Base-by-base conservation (phyloP, 2,113 vertebrate species). In the Channa argus region DNA sequence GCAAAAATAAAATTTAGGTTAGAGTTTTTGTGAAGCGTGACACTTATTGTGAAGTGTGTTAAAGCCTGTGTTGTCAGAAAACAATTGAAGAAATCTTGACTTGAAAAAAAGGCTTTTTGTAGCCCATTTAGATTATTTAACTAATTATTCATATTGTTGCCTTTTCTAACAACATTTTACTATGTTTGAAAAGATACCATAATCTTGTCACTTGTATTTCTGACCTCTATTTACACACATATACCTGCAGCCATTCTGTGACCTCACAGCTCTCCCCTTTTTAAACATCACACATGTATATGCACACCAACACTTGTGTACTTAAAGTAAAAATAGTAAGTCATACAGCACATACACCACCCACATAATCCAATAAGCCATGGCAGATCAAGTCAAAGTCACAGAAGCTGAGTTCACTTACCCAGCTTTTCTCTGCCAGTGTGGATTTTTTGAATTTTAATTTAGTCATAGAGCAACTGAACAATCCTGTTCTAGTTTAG, bases 321-420 rank as follows among this genome's bases (percentile, higher is more conserved):
- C 49, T 71, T 53, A 5, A 33, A 44, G 49, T 53, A 62, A 66
- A 60, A 74, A 85, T 70, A 82, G 61, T 55, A 77, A 56, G 63
- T 58, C 68, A 49, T 36, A 37, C 46, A 52, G 66, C 63, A 50
- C 50, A 66, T 61, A 44, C 56, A 58, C 33, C 13, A 15, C 38
- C 47, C 9, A 63, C 47, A 59, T 87, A 86, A 90, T 88, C 85
- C 83, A 80, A 82, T 80, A 82, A 86, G 8, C 70, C 51, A 15
- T 34, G 55, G 65, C 54, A 82, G 83, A 74, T 85, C 67, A 68
- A 41, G 68, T 33, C 62, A 47, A 52, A 61, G 47, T 71, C 51
- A 52, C 44, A 33, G 53, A 63, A 54, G 65, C 74, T 7, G 63
- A 54, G 61, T 66, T 78, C 37, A 50, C 75, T 80, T 54, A 58